Evolutionary conservation across 2,888 invertebrate genomes (phyloP).

Genomic region (Plagiodera versicolora): DNA sequence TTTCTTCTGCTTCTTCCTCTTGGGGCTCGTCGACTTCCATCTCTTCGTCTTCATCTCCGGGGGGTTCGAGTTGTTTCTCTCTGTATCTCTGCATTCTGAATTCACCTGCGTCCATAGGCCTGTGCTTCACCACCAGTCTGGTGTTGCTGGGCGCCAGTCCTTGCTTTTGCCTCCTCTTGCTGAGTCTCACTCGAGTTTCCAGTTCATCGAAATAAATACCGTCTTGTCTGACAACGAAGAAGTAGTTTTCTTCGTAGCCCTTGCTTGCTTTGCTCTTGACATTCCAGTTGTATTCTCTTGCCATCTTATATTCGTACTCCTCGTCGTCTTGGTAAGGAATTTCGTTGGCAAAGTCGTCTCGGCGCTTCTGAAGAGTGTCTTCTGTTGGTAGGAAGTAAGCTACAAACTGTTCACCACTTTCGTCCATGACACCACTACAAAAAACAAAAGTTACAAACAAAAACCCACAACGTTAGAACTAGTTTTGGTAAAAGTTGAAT

Average conservation of each 20-base stretch:
- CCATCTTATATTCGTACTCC: slow-evolving; percentile 96
- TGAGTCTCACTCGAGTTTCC: slow-evolving; percentile 92
- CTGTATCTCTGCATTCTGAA: slow-evolving; percentile 83
- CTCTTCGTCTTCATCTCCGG: slow-evolving; percentile 69
- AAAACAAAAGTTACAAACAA: too few relatives aligned
- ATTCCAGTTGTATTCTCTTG: slow-evolving; percentile 99
- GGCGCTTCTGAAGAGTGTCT: slow-evolving; percentile 86
- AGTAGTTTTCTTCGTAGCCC: slow-evolving; percentile 95
- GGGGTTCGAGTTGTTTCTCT: slow-evolving; percentile 86
- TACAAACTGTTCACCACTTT: slow-evolving; percentile 98
- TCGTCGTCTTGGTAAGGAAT: slow-evolving; percentile 86
- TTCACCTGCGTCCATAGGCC: slow-evolving; percentile 82
- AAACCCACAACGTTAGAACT: too few relatives aligned
- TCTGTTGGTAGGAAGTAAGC: slow-evolving; percentile 97
- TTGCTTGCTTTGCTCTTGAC: slow-evolving; percentile 84
- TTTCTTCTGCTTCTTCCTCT: slow-evolving; percentile 65
- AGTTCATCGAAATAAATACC: slow-evolving; percentile 94
- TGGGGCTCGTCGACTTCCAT: slow-evolving; percentile 54
- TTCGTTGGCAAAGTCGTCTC: slow-evolving; percentile 74
- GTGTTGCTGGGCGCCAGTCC: slow-evolving; percentile 70
- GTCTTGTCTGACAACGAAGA: slow-evolving; percentile 87
- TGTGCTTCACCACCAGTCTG: slow-evolving; percentile 85
- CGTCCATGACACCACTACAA: slow-evolving; percentile 96
- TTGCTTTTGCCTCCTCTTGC: slow-evolving; percentile 84
- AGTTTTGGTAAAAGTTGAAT: too few relatives aligned